These are phyloP conservation scores for Phaenicophaeus curvirostris DNA, from an alignment of 2,797 vertebrate species.

Conservation along the genomic window DNA sequence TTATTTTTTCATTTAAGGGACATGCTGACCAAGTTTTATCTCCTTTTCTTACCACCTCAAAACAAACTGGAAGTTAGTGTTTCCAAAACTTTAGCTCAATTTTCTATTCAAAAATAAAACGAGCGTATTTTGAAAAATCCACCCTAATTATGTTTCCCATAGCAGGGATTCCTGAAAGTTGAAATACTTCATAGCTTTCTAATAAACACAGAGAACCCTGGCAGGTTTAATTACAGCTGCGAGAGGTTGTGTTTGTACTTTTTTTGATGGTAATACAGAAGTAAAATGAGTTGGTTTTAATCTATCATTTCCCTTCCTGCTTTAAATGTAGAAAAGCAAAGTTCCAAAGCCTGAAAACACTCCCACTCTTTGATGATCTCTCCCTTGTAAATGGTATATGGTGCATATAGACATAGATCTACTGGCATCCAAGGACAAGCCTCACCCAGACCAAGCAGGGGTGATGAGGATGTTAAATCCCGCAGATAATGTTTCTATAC, in stretches of 20 bases:
- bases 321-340: neutral
- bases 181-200: fast-evolving
- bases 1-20: neutral
- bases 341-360: neutral
- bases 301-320: neutral
- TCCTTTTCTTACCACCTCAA: neutral
- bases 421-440: neutral
- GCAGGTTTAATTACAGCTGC: neutral
- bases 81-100: neutral
- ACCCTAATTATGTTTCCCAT: neutral
- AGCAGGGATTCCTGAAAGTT: neutral
- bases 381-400: neutral
- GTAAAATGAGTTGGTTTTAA: neutral
- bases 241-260: neutral
- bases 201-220: fast-evolving
- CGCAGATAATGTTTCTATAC: neutral
- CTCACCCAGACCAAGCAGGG: neutral
- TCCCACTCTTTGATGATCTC: no score
- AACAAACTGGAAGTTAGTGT: neutral
- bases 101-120: neutral
- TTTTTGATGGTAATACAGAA: neutral
- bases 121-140: fast-evolving
- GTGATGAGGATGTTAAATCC: neutral
- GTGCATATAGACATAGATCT: no score
- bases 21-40: fast-evolving